Evolutionary conservation across 2,797 vertebrate species (phyloP).

Genomic region (Arremon brunneinucha): DNA sequence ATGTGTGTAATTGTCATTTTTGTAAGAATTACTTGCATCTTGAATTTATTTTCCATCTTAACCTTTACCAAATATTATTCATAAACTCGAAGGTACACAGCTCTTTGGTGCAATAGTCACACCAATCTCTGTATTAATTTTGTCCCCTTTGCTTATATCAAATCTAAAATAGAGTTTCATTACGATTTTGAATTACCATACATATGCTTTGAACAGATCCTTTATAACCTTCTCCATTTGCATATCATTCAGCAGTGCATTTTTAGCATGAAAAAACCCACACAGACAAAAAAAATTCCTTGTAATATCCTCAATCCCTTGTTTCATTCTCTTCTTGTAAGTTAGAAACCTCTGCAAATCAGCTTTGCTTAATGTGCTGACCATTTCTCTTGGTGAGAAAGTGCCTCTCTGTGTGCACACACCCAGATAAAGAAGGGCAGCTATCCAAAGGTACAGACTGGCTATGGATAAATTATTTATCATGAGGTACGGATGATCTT

Average conservation of each 20-base stretch:
- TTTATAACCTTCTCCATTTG: slow-evolving; percentile 4
- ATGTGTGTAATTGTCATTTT: not conserved
- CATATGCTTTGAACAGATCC: not conserved
- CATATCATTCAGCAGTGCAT: not conserved
- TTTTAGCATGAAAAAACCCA: not conserved
- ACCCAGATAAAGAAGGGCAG: not conserved
- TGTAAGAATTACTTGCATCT: not conserved
- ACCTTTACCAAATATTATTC: not conserved
- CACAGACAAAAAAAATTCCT: not conserved
- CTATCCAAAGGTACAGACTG: slow-evolving; percentile 1
- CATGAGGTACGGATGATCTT: slow-evolving; percentile 66
- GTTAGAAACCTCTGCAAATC: not conserved
- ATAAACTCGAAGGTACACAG: not conserved
- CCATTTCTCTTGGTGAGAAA: not conserved
- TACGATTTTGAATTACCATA: not conserved
- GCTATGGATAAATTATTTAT: slow-evolving; percentile 64
- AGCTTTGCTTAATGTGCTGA: not conserved
- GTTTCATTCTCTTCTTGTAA: not conserved
- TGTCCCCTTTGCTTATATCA: not conserved
- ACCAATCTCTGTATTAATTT: not conserved
- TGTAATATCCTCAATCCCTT: not conserved
- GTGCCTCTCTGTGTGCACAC: not conserved
- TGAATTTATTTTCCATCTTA: not conserved
- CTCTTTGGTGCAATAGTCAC: not conserved
- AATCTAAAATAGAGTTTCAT: slow-evolving; percentile 9